phyloP scores from a whole-genome alignment of 1,140 invertebrate genomes.

The Drepana arcuata region DNA sequence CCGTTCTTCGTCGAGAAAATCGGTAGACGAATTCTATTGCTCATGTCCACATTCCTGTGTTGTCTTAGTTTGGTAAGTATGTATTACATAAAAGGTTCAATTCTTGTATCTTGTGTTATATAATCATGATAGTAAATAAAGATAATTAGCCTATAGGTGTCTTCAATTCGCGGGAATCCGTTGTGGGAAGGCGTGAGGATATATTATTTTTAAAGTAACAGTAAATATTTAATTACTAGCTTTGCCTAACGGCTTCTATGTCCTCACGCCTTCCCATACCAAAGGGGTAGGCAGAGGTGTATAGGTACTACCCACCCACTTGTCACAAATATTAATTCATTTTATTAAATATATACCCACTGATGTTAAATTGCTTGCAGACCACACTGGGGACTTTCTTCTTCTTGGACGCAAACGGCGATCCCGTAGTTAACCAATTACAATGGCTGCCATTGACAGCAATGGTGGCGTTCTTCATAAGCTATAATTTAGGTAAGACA shows the following conservation, averaged over 20 bases:
- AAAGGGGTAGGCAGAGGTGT: no score
- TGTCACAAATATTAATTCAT: constrained; percentile 1
- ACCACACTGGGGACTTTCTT: constrained; percentile 23
- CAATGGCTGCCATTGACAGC: constrained; percentile 21
- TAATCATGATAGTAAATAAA: neutral
- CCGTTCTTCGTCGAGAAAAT: constrained; percentile 62
- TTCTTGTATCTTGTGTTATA: neutral
- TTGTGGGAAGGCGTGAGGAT: neutral
- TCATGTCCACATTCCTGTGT: constrained; percentile 30
- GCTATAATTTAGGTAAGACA: constrained; percentile 21
- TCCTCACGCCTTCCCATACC: neutral
- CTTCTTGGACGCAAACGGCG: constrained; percentile 10
- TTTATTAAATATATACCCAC: neutral
- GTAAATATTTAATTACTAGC: neutral
- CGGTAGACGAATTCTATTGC: constrained; percentile 63
- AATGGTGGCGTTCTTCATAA: constrained; percentile 16
- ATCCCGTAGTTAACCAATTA: constrained; percentile 3
- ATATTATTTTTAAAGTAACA: neutral
- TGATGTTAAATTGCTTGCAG: constrained; percentile 13
- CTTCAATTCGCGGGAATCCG: neutral
- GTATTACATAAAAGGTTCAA: neutral
- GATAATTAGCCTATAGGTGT: neutral
- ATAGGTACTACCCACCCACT: no score
- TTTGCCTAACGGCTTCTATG: neutral
- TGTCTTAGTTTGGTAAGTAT: constrained; percentile 20